Evolutionary conservation across 2,888 invertebrate species (phyloP), one percentile per base, ranked within the genome.

Genomic region (Antheraea assamensis): DNA sequence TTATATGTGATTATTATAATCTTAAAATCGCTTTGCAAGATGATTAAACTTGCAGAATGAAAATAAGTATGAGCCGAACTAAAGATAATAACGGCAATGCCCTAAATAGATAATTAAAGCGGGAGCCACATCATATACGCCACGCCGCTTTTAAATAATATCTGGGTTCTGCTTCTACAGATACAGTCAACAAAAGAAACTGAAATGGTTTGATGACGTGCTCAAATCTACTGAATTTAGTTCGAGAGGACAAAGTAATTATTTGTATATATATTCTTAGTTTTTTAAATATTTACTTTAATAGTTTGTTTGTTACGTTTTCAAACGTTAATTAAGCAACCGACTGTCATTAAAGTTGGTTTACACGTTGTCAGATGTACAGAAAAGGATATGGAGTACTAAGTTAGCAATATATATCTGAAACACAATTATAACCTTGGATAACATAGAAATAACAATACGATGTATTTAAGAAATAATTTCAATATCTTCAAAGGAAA

Each of bases 41-140:
- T 17, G 15, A 49, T 49, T 17, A 49, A 17, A 13, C 17, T 8
- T 17, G 15, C 17, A 49, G 17, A 49, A 17, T 49, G 21, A 5
- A 55, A n/a, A 55, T 35, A 42, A 31, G 15, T 27, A 24, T 19
- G 27, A 70, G 70, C 68, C 30, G 52, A 73, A 55, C 58, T 55
- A 58, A 55, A 35, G 24, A 55, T 24, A 55, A 70, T 70, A 71
- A 35, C 74, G 71, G 73, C 72, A 61, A 58, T 70, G 70, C 47
- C n/a, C 73, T 77, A 78, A 77, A 72, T 75, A 77, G 58, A 71
- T 76, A 76, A 80, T 81, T 81, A 76, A 74, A 78, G 74, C 27
- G 47, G 61, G 66, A 49, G 61, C 74, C 75, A 71, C 68, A 35
- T 74, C 72, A 74, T 27, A 70, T 8, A 42, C 27, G 73, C 73